These are phyloP conservation scores for Acanthisitta chloris DNA, from an alignment of 2,113 vertebrate genomes.

Conservation along the genomic window DNA sequence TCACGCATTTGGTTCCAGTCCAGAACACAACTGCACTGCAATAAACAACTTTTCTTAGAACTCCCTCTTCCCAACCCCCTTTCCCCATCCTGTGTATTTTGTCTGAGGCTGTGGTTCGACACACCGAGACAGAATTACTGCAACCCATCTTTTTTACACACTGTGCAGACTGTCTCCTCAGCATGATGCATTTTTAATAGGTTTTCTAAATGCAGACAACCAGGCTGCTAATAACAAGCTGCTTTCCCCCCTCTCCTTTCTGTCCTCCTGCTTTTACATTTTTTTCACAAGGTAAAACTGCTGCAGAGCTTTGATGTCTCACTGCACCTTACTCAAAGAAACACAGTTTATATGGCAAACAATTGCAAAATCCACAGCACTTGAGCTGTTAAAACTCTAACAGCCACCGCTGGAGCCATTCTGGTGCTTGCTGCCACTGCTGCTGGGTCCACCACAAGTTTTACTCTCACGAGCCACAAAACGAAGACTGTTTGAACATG, in stretches of 20 bases:
- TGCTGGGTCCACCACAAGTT: neutral
- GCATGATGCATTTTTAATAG: constrained; percentile 67
- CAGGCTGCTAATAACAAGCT: constrained; percentile 61
- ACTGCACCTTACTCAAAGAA: constrained; percentile 13
- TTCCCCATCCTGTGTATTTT: constrained; percentile 48
- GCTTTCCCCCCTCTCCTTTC: neutral
- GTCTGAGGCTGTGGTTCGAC: constrained; percentile 70
- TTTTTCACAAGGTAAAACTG: constrained; percentile 15
- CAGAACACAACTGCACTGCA: constrained; percentile 53
- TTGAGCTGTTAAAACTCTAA: neutral
- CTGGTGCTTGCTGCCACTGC: neutral
- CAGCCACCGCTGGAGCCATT: neutral
- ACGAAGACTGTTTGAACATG: neutral
- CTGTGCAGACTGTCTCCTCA: constrained; percentile 66
- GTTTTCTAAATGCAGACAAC: constrained; percentile 63
- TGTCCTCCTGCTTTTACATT: neutral
- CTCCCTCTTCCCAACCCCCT: neutral
- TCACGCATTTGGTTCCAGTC: neutral
- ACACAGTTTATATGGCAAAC: neutral
- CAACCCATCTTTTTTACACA: constrained; percentile 60
- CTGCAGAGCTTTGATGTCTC: constrained; percentile 24
- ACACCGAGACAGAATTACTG: constrained; percentile 74
- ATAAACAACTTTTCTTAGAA: constrained; percentile 64
- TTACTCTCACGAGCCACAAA: neutral
- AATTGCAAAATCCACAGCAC: neutral